Evolutionary conservation across 2,113 vertebrate genomes (phyloP).

Genomic region (rat (Rattus norvegicus)): DNA sequence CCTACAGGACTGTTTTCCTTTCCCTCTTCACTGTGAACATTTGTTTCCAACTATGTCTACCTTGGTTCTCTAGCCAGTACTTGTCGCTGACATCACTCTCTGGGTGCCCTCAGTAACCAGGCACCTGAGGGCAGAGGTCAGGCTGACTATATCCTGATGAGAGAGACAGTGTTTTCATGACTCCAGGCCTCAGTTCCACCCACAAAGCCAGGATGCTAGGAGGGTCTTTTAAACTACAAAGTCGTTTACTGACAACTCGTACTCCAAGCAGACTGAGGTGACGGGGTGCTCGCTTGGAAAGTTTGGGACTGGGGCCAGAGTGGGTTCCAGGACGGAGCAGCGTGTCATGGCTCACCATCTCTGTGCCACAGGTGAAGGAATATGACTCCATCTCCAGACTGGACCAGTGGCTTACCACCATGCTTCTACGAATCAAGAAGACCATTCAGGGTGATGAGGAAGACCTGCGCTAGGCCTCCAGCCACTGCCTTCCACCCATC

Average conservation of each 20-base stretch:
- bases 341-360: background rate
- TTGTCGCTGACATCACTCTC: background rate
- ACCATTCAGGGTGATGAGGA: constrained; percentile 88
- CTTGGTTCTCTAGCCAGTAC: background rate
- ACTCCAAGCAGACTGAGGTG: background rate
- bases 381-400: constrained; percentile 88
- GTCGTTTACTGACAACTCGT: background rate
- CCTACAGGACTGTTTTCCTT: no score
- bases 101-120: background rate
- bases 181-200: background rate
- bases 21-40: background rate
- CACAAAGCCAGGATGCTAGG: background rate
- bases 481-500: background rate
- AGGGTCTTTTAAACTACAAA: background rate
- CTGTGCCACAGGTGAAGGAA: constrained; percentile 86
- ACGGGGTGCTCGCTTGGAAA: background rate
- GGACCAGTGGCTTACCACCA: constrained; percentile 91
- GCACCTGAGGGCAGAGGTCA: background rate
- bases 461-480: constrained; percentile 85
- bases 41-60: no score
- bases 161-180: background rate
- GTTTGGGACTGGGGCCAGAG: background rate
- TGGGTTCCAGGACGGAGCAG: background rate
- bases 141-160: accelerated
- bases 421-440: constrained; percentile 90